phyloP scores from a whole-genome alignment of 2,797 vertebrate species.

The Oreochromis grahami region DNA sequence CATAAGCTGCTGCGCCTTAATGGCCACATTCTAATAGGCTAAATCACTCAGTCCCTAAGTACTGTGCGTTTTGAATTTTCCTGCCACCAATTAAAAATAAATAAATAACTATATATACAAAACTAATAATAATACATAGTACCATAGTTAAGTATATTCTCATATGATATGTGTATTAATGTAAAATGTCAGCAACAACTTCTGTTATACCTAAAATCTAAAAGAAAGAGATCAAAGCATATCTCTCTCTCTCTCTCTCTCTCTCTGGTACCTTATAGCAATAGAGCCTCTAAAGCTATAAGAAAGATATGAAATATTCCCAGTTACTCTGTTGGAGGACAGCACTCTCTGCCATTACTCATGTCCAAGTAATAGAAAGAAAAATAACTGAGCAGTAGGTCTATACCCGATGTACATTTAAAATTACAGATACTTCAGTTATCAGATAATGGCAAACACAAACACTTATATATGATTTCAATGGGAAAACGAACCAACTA shows the following conservation, averaged over 20 bases:
- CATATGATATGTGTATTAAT: neutral
- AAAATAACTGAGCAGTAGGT: neutral
- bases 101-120: neutral
- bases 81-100: neutral
- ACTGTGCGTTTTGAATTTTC: neutral
- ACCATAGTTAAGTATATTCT: neutral
- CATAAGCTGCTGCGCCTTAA: slow-evolving; percentile 54
- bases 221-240: neutral
- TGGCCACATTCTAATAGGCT: slow-evolving; percentile 26
- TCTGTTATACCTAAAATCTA: neutral
- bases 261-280: neutral
- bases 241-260: neutral
- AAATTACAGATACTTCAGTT: neutral
- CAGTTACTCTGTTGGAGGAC: neutral
- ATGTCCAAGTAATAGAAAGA: neutral
- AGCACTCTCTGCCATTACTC: neutral
- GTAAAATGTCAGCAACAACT: neutral
- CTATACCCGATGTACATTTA: slow-evolving; percentile 5
- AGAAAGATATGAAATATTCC: slow-evolving; percentile 27
- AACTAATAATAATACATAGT: neutral
- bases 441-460: neutral
- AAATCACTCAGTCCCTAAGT: slow-evolving; percentile 19
- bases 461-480: neutral
- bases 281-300: neutral
- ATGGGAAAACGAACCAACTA: neutral